Evolutionary conservation across 2,797 vertebrate genomes (phyloP).

Genomic region (Botia kubotai): DNA sequence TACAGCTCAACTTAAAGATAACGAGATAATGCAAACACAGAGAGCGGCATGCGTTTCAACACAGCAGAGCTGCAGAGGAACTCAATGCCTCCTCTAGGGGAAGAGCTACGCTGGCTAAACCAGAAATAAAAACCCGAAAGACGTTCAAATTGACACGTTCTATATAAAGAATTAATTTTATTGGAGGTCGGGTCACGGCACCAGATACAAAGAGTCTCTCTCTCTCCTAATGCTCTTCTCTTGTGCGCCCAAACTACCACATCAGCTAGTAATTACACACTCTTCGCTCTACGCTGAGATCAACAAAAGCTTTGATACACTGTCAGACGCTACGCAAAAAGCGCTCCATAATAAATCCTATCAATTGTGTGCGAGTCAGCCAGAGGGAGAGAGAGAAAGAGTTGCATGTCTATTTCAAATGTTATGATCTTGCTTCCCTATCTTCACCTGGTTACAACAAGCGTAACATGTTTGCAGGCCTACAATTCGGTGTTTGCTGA

Average conservation of each 20-base stretch:
- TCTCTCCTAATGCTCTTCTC: constrained; percentile 52
- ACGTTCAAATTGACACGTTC: constrained; percentile 35
- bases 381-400: constrained; percentile 23
- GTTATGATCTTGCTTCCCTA: constrained; percentile 69
- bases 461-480: constrained; percentile 88
- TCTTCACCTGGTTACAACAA: constrained; percentile 76
- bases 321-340: constrained; percentile 53
- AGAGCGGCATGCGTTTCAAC: constrained; percentile 12
- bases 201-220: constrained; percentile 44
- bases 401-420: constrained; percentile 68
- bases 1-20: constrained; percentile 90
- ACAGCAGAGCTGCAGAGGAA: constrained; percentile 22
- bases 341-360: constrained; percentile 64
- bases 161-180: constrained; percentile 31
- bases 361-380: constrained; percentile 47
- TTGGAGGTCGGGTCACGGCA: constrained; percentile 46
- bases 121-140: constrained; percentile 32
- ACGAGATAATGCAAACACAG: constrained; percentile 77
- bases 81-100: constrained; percentile 42
- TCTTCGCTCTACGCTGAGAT: constrained; percentile 43
- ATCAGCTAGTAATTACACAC: constrained; percentile 56
- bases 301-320: constrained; percentile 60
- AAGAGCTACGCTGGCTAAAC: constrained; percentile 14
- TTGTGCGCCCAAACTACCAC: constrained; percentile 45
- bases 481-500: constrained; percentile 86